Evolutionary conservation across 2,888 invertebrate species (phyloP), one percentile per base, ranked within the genome.

Genomic region (Pollenia labialis): DNA sequence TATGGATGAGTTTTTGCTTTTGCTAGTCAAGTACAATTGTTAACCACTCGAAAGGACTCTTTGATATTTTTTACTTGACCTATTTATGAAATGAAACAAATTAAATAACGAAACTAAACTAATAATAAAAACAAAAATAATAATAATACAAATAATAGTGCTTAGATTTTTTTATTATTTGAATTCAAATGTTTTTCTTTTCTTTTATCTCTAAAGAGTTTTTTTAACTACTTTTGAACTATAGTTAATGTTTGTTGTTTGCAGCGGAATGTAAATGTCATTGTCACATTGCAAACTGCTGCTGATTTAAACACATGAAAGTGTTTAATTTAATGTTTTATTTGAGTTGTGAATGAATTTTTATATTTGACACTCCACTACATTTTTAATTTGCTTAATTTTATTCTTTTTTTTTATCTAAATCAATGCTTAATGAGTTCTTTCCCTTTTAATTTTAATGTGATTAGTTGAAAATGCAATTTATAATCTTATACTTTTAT

Each of bases 41-140:
- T 83, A 32, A 48, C 18, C 42, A 40, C 48, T 69, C 40, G 48
- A 72, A 79, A 79, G 44, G 77, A 79, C 77, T 71, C 77, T 46
- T 58, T 44, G 8, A 1, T 32, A 18, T 42, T 79, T 72, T 72
- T 64, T 14, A 60, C 79, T 68, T 80, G 79, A 62, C 32, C 79
- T 80, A 69, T 46, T 79, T 60, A 40, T 74, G 68, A 80, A 85
- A 85, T 66, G 18, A 74, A 50, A 72, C n/a, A 1, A n/a, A 32
- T 48, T 46, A 40, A 56, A 54, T n/a, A 2, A 1, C 8, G 2
- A 62, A 62, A 62, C 8, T 40, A 60, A 62, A 40, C 9, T 18
- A 50, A 52, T 16, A 40, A 46, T 46, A 58, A 56, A n/a, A 40
- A 46, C 46, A 58, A 56, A n/a, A 50, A 23, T 58, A 74, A 1